Conservation (phyloP, 2,113 vertebrate species). For the Elephantulus edwardii region DNA sequence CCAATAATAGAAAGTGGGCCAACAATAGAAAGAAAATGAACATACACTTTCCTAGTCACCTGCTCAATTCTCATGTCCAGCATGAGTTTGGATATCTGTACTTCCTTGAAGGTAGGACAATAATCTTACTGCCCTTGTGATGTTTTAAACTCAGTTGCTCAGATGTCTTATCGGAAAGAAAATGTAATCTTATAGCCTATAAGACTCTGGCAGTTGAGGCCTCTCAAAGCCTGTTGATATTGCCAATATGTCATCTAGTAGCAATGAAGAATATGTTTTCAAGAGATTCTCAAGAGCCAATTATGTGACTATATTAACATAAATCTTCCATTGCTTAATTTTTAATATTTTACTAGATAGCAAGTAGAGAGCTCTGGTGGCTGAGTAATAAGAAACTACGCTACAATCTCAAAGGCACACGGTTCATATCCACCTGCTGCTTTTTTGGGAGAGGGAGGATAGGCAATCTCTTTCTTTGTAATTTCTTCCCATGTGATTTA, state of each 20-base stretch:
- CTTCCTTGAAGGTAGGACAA: conserved; percentile 21
- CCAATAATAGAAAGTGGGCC: no score
- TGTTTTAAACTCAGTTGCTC: not conserved
- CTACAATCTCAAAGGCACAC: no score
- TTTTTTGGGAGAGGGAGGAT: no score
- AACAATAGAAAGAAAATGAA: not conserved
- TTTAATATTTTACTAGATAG: not conserved
- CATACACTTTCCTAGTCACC: not conserved
- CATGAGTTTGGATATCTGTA: not conserved
- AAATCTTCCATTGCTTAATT: not conserved
- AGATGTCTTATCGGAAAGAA: not conserved
- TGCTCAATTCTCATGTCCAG: not conserved
- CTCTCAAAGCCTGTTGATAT: not conserved
- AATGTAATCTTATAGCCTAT: not conserved
- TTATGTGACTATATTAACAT: not conserved
- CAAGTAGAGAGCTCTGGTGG: no score
- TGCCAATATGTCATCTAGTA: not conserved
- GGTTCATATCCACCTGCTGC: no score
- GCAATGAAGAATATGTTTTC: not conserved
- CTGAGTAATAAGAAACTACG: no score
- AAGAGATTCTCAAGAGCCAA: not conserved
- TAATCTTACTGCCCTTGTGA: not conserved
- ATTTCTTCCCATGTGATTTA: no score
- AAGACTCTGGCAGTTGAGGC: not conserved
- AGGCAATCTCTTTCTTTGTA: no score